phyloP scores from a whole-genome alignment of 1,140 invertebrate genomes.

The Eupristina koningsbergeri region DNA sequence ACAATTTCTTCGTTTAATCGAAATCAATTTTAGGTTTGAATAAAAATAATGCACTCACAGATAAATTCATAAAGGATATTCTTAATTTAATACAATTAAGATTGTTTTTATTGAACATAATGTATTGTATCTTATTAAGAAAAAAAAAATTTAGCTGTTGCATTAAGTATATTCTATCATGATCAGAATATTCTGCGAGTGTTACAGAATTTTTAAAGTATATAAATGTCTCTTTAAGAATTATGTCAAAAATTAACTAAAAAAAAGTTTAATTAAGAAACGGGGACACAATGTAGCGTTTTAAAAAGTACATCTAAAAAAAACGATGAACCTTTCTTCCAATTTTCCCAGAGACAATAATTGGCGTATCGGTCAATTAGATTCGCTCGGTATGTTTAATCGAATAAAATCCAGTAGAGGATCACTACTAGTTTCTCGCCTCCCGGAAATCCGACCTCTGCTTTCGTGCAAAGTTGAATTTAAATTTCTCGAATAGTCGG shows the following conservation, averaged over 20 bases:
- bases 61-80: not conserved
- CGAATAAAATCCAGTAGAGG: conserved; percentile 10
- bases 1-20: not conserved
- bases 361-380: conserved; percentile 37
- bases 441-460: not conserved
- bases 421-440: conserved; percentile 7
- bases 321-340: not conserved
- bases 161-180: too few relatives aligned
- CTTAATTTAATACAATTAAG: not conserved
- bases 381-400: conserved; percentile 29
- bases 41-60: not conserved
- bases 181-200: too few relatives aligned
- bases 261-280: too few relatives aligned
- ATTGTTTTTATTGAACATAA: not conserved
- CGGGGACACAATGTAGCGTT: too few relatives aligned
- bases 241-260: not conserved
- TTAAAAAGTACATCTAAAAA: conserved; percentile 20
- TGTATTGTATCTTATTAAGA: not conserved
- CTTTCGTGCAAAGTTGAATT: conserved; percentile 16
- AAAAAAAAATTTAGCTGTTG: not conserved
- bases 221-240: not conserved
- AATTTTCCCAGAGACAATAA: conserved; percentile 19
- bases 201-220: not conserved
- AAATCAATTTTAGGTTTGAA: not conserved
- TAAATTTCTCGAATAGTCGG: conserved; percentile 34